These are phyloP conservation scores for Sorex fumeus DNA, from an alignment of 2,113 vertebrate genomes.

Conservation along the genomic window DNA sequence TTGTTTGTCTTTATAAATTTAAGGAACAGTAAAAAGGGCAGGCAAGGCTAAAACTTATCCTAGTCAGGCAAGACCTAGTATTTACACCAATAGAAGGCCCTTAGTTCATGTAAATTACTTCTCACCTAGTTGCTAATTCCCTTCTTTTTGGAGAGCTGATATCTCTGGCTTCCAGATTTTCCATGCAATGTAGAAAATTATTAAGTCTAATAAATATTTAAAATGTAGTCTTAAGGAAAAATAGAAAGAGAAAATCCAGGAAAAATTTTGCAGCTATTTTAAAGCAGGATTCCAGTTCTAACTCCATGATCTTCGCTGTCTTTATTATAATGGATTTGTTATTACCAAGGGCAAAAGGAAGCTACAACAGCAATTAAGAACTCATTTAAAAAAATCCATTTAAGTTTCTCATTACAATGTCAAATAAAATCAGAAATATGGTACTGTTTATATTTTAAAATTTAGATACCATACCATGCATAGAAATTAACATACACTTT, in stretches of 20 bases:
- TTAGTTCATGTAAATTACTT: not conserved
- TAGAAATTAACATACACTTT: not conserved
- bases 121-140: not conserved
- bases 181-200: slow-evolving; percentile 20
- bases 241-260: slow-evolving; percentile 21
- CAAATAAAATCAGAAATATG: slow-evolving; percentile 45
- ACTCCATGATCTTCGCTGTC: not conserved
- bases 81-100: not conserved
- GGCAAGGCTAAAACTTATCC: not conserved
- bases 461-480: not conserved
- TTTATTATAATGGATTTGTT: slow-evolving; percentile 50
- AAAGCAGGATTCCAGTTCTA: not conserved
- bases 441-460: slow-evolving; percentile 40
- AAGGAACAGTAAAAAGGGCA: slow-evolving; percentile 29
- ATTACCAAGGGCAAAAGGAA: slow-evolving; percentile 8
- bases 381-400: slow-evolving; percentile 46
- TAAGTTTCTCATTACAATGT: slow-evolving; percentile 38
- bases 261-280: slow-evolving; percentile 29
- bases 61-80: not conserved
- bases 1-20: slow-evolving; percentile 56
- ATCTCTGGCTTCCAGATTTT: slow-evolving; percentile 30
- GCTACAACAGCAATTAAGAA: slow-evolving; percentile 33
- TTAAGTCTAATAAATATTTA: slow-evolving; percentile 65
- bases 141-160: not conserved
- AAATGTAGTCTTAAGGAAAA: slow-evolving; percentile 52